Percentiles rank a stretch among this genome's conserved stretches.
Conservation (phyloP, 2,888 invertebrate genomes). For the Phasia obesa region DNA sequence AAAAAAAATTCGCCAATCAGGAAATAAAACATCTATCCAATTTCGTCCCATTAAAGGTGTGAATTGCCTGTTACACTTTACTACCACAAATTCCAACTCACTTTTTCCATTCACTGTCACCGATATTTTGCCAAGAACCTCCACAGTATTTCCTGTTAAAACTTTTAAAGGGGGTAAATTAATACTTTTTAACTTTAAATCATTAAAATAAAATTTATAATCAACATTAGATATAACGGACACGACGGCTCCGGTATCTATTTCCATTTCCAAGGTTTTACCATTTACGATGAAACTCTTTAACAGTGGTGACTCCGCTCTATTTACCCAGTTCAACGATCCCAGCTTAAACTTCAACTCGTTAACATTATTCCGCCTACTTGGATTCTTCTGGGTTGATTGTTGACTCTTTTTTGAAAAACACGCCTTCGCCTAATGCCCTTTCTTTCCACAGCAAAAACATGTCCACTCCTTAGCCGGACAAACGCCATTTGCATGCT, state of each 20-base stretch:
- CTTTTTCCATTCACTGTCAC: not conserved
- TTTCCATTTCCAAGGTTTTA: conserved; percentile 16
- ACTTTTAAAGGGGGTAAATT: conserved; percentile 21
- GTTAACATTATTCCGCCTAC: too few relatives aligned
- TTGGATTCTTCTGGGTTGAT: too few relatives aligned
- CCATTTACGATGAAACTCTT: not conserved
- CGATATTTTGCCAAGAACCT: not conserved
- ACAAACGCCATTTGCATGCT: too few relatives aligned
- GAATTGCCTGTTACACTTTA: too few relatives aligned
- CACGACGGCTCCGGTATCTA: conserved; percentile 40
- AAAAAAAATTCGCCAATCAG: conserved; percentile 47
- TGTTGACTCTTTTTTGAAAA: too few relatives aligned
- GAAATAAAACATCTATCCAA: not conserved
- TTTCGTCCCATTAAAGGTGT: too few relatives aligned
- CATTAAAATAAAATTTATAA: conserved; percentile 29
- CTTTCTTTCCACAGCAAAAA: too few relatives aligned
- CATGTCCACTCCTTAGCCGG: too few relatives aligned
- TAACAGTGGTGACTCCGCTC: not conserved
- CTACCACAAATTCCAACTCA: not conserved
- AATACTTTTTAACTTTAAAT: conserved; percentile 11
- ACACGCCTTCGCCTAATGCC: too few relatives aligned
- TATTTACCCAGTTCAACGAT: conserved; percentile 15
- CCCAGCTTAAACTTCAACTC: conserved; percentile 19
- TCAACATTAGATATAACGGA: conserved; percentile 31
- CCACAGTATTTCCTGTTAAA: conserved; percentile 17